Base-by-base conservation (phyloP, 2,888 invertebrate species). In the Bhutanitis thaidina region DNA sequence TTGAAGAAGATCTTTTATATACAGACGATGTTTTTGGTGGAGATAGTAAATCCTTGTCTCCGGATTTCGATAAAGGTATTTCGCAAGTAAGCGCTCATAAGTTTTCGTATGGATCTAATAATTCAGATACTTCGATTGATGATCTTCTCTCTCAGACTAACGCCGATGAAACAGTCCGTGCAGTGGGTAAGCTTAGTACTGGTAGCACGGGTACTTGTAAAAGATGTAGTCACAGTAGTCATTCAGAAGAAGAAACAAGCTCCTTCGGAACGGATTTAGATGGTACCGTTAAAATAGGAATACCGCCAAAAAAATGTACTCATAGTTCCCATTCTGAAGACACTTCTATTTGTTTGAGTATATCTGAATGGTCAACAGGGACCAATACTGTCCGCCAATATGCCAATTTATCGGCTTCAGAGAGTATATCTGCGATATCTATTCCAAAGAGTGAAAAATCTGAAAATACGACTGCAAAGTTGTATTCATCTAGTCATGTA, bases 291-390 rank as follows among this genome's bases (percentile, higher is more conserved):
- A 93, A 94, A 73, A 93, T 94, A 67, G 95, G 94, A 1, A 74
- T 95, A 14, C 94, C 94, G 62, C 94, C 93, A 54, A 94, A 94
- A 66, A 95, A 94, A 71, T 95, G 95, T 67, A 95, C 95, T 0
- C 94, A 95, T 60, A 94, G 95, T 64, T 94, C 95, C 0, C 95
- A 95, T 78, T 95, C 96, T 5, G 96, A 96, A 77, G 96, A 96
- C 65, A 96, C 96, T 0, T 96, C 96, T 0, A 93, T 96, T 72
- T 96, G 96, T 13, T 82, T 96, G 27, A 96, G 96, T 67, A 93
- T 95, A 66, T 96, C 96, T 1, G 96, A 96, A 68, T 96, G 96
- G 95, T 96, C 96, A 0, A 96, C 95, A 32, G 96, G 95, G 45
- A 96, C 95, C 0, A 96, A 95, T 60, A 96, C 96, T 0, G 96